phyloP scores from a whole-genome alignment of 92 coral and sea anemone genomes.

The Palythoa grandis region DNA sequence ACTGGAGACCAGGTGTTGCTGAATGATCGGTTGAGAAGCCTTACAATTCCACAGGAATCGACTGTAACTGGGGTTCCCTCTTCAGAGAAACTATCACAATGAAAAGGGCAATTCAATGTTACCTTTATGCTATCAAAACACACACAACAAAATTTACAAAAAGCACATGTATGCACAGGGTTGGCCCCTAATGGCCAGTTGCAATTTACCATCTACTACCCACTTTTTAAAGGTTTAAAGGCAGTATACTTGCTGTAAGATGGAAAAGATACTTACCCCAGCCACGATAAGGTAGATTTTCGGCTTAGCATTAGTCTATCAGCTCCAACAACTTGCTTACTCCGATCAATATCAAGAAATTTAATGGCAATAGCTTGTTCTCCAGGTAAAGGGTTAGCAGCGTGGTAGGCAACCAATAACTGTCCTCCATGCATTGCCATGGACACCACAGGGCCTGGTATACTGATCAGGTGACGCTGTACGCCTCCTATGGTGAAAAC shows the following conservation, averaged over 20 bases:
- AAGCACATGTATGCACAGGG: no score
- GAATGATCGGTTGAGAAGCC: conserved; percentile 78
- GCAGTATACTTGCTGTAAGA: no score
- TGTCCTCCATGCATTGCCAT: conserved; percentile 81
- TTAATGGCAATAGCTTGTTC: conserved; percentile 86
- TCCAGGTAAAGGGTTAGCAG: conserved; percentile 86
- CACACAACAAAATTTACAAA: neutral
- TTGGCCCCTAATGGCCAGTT: no score
- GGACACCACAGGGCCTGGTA: conserved; percentile 92
- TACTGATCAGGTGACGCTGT: conserved; percentile 78
- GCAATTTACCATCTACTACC: no score
- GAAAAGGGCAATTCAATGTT: neutral
- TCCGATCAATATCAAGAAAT: conserved; percentile 69
- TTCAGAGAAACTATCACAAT: conserved; percentile 76
- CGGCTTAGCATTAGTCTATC: conserved; percentile 81
- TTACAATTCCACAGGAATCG: conserved; percentile 86
- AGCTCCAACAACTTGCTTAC: conserved; percentile 69
- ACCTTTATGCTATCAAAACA: neutral
- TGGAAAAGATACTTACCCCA: conserved; percentile 71
- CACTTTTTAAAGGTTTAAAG: no score
- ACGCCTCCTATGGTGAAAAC: conserved; percentile 91
- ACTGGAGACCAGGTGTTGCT: conserved; percentile 87
- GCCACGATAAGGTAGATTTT: conserved; percentile 87
- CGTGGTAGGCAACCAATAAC: conserved; percentile 78
- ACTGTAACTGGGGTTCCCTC: conserved; percentile 89